Evolutionary conservation across 2,888 invertebrate species (phyloP), one percentile per base, ranked within the genome.

Genomic region (Sesia bembeciformis): DNA sequence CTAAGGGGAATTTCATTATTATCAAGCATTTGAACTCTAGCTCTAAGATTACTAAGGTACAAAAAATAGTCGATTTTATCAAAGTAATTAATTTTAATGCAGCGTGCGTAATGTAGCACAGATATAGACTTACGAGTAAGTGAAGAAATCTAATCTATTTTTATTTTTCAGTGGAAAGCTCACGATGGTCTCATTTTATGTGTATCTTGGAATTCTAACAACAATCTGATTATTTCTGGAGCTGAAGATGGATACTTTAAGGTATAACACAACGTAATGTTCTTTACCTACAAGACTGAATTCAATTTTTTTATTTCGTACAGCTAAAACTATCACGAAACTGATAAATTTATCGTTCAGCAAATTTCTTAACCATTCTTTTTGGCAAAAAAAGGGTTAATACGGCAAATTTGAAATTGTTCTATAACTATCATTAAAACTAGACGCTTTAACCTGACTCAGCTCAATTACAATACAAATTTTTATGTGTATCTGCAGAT

Each of bases 111-210:
- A 8, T 40, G 1, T 23, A 23, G 2, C 23, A 23, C 23, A 23
- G 23, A 23, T 23, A 23, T 23, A 1, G 23, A 23, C 23, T 23
- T 23, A 23, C 23, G 23, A 23, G 2, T 23, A 23, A 1, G 23
- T 23, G 23, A 23, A 23, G 23, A 23, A 23, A 23, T 23, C 1
- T 1, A 23, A 23, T 23, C 23, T 23, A 23, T 50, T 56, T 56
- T 58, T 57, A 51, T 50, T 57, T 87, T 90, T 51, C 78, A 97
- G 95, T 98, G 98, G 98, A 95, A 95, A 76, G 99, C 97, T 4
- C 99, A 99, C 70, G 98, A 99, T 65, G 97, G 96, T 1, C 86
- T 98, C 3, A 94, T 99, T 57, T 87, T 99, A 56, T 95, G 97
- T 62, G 91, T 97, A 0, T 95, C 97, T 64, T 99, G 99, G 99